Evolutionary conservation across 2,797 vertebrate species (phyloP), one percentile per base, ranked within the genome.

Genomic region (Dicrostonyx torquatus): DNA sequence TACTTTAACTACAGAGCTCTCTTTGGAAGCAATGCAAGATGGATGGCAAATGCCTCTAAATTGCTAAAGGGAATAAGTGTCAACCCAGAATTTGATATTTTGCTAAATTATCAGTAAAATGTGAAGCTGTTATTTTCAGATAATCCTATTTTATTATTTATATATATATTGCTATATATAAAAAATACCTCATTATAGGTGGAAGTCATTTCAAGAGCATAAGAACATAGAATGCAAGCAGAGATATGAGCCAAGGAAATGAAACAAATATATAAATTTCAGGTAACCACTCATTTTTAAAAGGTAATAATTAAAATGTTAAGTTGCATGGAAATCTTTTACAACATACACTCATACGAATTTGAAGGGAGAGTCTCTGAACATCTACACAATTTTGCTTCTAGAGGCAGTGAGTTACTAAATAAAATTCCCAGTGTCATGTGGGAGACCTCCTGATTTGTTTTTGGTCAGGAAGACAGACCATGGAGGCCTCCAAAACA

Each of bases 91-190:
- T 37, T 87, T 20, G 40, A 68, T 72, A 86, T 72, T 40, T 40
- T 11, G 70, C 70, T 82, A 89, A 82, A 68, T 95, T 89, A 92
- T 58, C 85, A 43, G 34, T 78, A 66, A 82, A 91, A 55, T 90
- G 31, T 55, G 2, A 86, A 77, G 58, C 1, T 45, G 37, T 20
- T 78, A 84, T 62, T 95, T 94, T 75, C 60, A 95, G 48, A 72
- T 90, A 68, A 18, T 60, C n/a, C 26, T 37, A 76, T 43, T 88
- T 77, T 92, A 89, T 73, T 83, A 77, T 73, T 87, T 34, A 84
- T 37, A 87, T 37, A 87, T 66, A 60, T 34, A 58, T 14, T 73
- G 26, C 55, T 50, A 58, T 40, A 34, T 62, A 62, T 73, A 84
- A 94, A 94, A 50, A 78, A 2, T 26, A 75, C 43, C 53, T 66